phyloP scores from a whole-genome alignment of 2,888 invertebrate genomes.

The Lasioglossum leucozonium region DNA sequence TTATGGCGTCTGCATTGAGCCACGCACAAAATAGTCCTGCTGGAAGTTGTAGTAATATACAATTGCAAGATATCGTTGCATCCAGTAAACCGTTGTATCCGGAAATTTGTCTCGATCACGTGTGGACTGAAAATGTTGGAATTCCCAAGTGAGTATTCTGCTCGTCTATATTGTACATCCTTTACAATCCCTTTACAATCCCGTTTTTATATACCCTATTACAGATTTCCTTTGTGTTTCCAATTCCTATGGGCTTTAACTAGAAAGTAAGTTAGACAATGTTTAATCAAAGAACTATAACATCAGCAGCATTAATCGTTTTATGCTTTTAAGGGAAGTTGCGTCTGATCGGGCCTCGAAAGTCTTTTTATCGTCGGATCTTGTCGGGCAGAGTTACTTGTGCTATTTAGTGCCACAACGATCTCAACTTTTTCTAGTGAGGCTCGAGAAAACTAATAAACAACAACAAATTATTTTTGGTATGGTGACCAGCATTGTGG shows the following conservation, averaged over 20 bases:
- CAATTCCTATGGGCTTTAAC: slow-evolving; percentile 64
- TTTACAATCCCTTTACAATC: slow-evolving; percentile 22
- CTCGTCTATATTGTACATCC: not conserved
- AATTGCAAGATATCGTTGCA: slow-evolving; percentile 74
- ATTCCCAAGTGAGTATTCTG: slow-evolving; percentile 79
- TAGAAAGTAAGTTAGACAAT: slow-evolving; percentile 62
- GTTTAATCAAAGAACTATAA: not conserved
- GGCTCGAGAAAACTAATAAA: slow-evolving; percentile 88
- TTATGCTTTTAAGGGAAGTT: slow-evolving; percentile 83
- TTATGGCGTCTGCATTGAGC: slow-evolving; percentile 75
- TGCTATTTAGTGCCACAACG: slow-evolving; percentile 90
- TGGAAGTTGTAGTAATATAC: slow-evolving; percentile 76
- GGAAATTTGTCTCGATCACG: slow-evolving; percentile 94
- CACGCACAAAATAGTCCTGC: slow-evolving; percentile 75
- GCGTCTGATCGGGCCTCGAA: slow-evolving; percentile 88
- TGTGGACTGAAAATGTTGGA: slow-evolving; percentile 92
- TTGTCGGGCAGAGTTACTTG: slow-evolving; percentile 93
- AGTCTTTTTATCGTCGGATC: slow-evolving; percentile 93
- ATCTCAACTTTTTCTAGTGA: slow-evolving; percentile 89
- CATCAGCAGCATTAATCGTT: not conserved
- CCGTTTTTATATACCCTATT: slow-evolving; percentile 46
- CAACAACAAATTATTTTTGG: slow-evolving; percentile 91
- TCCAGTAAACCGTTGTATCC: slow-evolving; percentile 90
- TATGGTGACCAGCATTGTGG: slow-evolving; percentile 89
- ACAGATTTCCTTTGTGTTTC: slow-evolving; percentile 63